Base-by-base conservation (phyloP, 2,888 invertebrate genomes). In the Habroteleia sp. region DNA sequence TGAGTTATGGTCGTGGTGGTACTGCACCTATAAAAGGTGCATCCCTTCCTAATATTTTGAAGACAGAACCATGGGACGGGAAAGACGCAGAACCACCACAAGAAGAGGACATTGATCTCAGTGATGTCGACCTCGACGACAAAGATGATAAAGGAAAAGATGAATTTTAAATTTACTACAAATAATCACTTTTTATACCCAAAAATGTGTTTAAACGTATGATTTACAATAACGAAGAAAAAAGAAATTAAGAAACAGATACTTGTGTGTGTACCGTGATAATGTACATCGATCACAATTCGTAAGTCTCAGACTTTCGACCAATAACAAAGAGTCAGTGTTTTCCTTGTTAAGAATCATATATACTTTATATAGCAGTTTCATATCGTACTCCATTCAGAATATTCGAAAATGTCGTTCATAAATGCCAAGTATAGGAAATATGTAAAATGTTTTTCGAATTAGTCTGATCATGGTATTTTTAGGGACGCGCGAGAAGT, bases 1-100 rank as follows among this genome's bases (percentile, higher is more conserved):
- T 99, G 16, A 95, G 97, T 4, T 98, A 95, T 88, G 98, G 98
- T 0, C 93, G 96, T 77, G 98, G 98, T 0, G 95, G 95, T 46
- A 98, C 97, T 0, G 94, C 95, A 0, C 96, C 97, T 0, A 92
- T 97, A 0, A 93, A 92, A 81, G 96, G 96, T 10, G 94, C 94
- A 0, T 91, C 92, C 81, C 91, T 97, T 86, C 97, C 97, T 4
- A 90, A 91, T 77, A 92, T 97, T 33, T 84, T 89, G 4, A 89
- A 89, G 35, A 91, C 92, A 0, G 93, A 94, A 14, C 90, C 95
- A 0, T 99, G 98, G 98, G 98, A 99, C 88, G 98, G 98, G 10
- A 94, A 97, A 85, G 98, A 99, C 86, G 97, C 95, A 0, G 94
- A 94, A 83, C 89, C 95, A 81, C 96, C 96, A 1, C 91, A 90